Evolutionary conservation across 2,113 vertebrate genomes (phyloP).

Genomic region (Gymnocephalus cernua): DNA sequence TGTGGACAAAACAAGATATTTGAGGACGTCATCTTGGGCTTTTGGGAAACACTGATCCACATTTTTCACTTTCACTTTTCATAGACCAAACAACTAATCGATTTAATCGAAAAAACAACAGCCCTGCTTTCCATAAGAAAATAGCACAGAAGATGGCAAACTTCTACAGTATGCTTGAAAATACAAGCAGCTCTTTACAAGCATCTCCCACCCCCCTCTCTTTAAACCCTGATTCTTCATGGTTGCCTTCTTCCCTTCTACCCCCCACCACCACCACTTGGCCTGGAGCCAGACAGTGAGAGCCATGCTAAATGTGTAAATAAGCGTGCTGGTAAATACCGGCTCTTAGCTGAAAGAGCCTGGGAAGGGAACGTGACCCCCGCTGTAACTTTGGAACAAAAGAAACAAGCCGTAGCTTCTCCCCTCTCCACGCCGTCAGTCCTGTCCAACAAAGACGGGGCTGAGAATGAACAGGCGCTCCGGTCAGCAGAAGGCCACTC

Average conservation of each 20-base stretch:
- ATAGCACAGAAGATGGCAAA: background rate
- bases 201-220: background rate
- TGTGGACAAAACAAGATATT: no score
- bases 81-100: no score
- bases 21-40: no score
- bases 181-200: background rate
- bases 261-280: constrained; percentile 37
- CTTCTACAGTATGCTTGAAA: background rate
- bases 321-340: constrained; percentile 68
- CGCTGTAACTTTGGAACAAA: constrained; percentile 65
- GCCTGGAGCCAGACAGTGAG: constrained; percentile 48
- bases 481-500: constrained; percentile 26
- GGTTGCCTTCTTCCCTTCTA: constrained; percentile 20
- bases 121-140: background rate
- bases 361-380: constrained; percentile 66
- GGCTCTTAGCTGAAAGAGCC: constrained; percentile 53
- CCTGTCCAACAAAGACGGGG: constrained; percentile 52
- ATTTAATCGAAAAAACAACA: no score
- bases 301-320: constrained; percentile 69
- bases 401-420: constrained; percentile 59
- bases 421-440: constrained; percentile 29
- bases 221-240: constrained; percentile 29
- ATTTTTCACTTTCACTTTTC: no score
- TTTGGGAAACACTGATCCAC: no score
- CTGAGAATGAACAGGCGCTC: constrained; percentile 59